Conservation (phyloP, 2,797 vertebrate species). For the Malacoraja senta region DNA sequence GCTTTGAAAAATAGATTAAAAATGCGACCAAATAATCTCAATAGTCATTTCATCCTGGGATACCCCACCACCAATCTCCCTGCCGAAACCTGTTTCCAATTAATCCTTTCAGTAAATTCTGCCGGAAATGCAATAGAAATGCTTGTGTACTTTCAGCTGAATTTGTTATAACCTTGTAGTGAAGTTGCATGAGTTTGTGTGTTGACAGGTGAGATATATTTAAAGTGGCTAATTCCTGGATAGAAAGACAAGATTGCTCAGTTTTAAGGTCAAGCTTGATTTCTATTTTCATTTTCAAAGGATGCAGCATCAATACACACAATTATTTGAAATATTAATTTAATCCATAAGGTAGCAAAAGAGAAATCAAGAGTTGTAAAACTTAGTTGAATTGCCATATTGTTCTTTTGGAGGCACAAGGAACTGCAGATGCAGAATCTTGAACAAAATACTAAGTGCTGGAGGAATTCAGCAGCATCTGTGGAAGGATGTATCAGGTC, state of each 20-base stretch:
- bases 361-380: conserved; percentile 7
- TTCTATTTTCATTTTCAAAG: not conserved
- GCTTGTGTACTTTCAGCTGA: not conserved
- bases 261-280: not conserved
- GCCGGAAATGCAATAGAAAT: not conserved
- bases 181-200: not conserved
- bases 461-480: too few relatives aligned
- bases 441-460: too few relatives aligned
- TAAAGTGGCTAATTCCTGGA: not conserved
- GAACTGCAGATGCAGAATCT: too few relatives aligned
- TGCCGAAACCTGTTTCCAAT: not conserved
- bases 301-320: not conserved
- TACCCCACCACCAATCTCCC: not conserved
- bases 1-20: too few relatives aligned
- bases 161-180: not conserved
- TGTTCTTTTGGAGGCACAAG: not conserved
- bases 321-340: not conserved
- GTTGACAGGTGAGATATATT: not conserved
- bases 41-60: too few relatives aligned
- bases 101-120: not conserved
- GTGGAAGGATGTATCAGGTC: too few relatives aligned
- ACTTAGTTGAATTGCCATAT: not conserved
- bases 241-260: not conserved
- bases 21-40: too few relatives aligned
- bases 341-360: not conserved